Percentiles rank a stretch among this genome's conserved stretches.
Evolutionary conservation across 1,140 invertebrate genomes (phyloP).

Genomic region (Diorhabda elongata): DNA sequence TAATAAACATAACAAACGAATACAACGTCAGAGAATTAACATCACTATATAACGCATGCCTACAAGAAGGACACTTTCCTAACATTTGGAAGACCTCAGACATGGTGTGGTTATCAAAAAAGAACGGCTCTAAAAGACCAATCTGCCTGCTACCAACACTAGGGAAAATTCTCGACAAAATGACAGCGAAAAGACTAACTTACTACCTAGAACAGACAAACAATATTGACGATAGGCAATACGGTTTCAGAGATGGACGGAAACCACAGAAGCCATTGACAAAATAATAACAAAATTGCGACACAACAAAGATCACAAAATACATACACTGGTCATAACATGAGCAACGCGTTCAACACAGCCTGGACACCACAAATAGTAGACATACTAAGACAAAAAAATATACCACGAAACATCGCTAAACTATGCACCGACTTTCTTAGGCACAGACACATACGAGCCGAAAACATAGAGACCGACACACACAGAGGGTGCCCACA

Average conservation of each 20-base stretch:
- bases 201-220: neutral
- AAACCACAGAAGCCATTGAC: slow-evolving; percentile 15
- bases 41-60: neutral
- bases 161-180: neutral
- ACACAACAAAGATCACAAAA: neutral
- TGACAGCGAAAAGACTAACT: slow-evolving; percentile 1
- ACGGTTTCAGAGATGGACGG: slow-evolving; percentile 23
- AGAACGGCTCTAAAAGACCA: neutral
- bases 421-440: slow-evolving; percentile 18
- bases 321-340: slow-evolving; percentile 15
- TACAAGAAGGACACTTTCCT: slow-evolving; percentile 5
- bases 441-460: slow-evolving; percentile 13
- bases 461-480: slow-evolving; percentile 6
- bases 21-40: neutral
- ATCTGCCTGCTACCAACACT: neutral
- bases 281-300: neutral
- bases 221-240: slow-evolving; percentile 9
- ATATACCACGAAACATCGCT: neutral
- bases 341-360: slow-evolving; percentile 24
- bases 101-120: slow-evolving; percentile 6
- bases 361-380: slow-evolving; percentile 13
- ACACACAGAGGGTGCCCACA: slow-evolving; percentile 32
- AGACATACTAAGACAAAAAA: neutral
- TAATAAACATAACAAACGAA: neutral
- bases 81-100: neutral